Base-by-base conservation (phyloP, 2,888 invertebrate species). In the Ormyrus pomaceus region DNA sequence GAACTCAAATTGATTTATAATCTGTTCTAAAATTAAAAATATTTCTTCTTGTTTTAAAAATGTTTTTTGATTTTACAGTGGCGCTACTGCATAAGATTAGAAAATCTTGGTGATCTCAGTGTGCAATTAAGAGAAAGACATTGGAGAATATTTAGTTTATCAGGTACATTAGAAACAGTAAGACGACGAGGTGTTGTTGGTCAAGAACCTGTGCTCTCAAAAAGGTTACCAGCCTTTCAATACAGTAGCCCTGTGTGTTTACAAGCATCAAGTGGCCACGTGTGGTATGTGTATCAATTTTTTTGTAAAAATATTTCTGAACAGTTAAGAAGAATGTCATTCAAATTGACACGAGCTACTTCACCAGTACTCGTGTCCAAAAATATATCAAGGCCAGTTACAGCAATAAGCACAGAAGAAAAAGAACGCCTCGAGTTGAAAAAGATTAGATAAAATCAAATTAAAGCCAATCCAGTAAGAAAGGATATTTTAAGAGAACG, bases 241-340 rank as follows among this genome's bases (percentile, higher is more conserved):
- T 99, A 99, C 91, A 97, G 97, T 91, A 98, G 98, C 91, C 98
- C 99, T 91, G 98, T 99, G 74, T 97, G 97, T 86, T 92, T 99
- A 84, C 98, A 99, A 92, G 98, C 98, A 77, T 98, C 98, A 59
- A 97, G 98, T 89, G 99, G 99, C 8, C 99, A 99, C 89, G 98
- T 98, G 97, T 98, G 98, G 98, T 97, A 89, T 90, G 34, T 34
- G 34, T 34, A 3, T 34, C n/a, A n/a, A n/a, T n/a, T n/a, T 34
- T 46, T 75, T 6, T 48, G 5, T 5, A 45, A 69, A 46, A 45
- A 58, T n/a, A 7, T 51, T 50, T 34, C n/a, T n/a, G 83, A 79
- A 13, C 86, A 85, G 71, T 71, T 84, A 0, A 84, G 83, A 77
- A 85, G 81, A 46, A 69, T 83, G 0, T 82, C 82, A 0, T 69